A percentile compares a stretch with the other conserved stretches of the same genome.
Conservation (phyloP, 2,113 vertebrate genomes). For the Zosterops hypoxanthus region DNA sequence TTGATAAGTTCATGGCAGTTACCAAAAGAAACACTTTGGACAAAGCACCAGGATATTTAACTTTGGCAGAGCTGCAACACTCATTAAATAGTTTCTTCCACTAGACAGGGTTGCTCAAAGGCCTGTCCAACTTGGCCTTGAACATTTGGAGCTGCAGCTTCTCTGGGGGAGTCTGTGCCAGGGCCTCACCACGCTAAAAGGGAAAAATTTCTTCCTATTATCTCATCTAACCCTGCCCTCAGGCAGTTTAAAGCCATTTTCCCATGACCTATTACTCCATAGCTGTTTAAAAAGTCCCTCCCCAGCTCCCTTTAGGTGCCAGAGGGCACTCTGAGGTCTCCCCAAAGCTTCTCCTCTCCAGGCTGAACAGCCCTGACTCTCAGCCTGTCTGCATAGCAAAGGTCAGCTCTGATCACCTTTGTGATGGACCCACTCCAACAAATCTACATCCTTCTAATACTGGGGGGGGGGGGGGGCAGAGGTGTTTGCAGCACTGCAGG, state of each 20-base stretch:
- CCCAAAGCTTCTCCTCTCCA: neutral
- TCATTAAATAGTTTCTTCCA: neutral
- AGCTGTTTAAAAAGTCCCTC: neutral
- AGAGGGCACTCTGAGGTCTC: neutral
- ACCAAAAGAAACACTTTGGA: neutral
- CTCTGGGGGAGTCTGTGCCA: neutral
- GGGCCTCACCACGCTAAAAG: neutral
- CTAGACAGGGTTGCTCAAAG: neutral
- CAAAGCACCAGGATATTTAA: neutral
- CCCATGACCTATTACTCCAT: neutral
- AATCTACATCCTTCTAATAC: accelerated
- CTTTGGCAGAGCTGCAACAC: neutral
- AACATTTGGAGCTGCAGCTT: neutral
- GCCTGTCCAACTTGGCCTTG: neutral
- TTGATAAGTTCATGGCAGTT: neutral
- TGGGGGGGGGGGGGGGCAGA: neutral
- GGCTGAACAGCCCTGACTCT: neutral
- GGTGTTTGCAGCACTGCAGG: neutral
- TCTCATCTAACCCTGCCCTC: neutral
- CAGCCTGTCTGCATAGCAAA: neutral
- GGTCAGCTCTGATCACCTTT: neutral
- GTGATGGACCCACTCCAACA: neutral
- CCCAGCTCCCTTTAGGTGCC: neutral
- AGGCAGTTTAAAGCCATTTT: neutral
- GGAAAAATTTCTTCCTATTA: neutral